Conservation (phyloP, 2,113 vertebrate species). For the Mirounga angustirostris region DNA sequence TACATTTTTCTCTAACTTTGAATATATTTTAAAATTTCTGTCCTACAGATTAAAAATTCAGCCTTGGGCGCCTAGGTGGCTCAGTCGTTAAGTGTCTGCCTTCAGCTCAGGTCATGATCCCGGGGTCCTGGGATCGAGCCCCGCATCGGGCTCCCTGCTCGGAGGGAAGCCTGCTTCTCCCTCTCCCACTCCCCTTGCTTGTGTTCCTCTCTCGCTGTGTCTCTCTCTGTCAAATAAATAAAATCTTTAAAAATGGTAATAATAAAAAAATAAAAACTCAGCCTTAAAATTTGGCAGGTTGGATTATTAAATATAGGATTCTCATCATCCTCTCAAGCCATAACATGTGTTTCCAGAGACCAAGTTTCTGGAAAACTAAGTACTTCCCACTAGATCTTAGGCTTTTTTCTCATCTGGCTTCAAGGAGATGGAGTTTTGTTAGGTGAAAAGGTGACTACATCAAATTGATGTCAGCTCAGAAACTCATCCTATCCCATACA, state of each 20-base stretch:
- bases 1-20: neutral
- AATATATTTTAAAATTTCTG: conserved; percentile 1
- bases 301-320: neutral
- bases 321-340: neutral
- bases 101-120: too few species aligned
- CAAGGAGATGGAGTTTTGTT: conserved; percentile 27
- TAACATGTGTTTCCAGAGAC: neutral
- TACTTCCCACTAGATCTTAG: neutral
- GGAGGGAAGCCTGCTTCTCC: too few species aligned
- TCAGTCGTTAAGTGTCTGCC: too few species aligned
- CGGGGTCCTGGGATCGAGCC: too few species aligned
- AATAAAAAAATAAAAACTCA: neutral
- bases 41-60: neutral
- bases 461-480: neutral
- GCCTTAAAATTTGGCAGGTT: neutral
- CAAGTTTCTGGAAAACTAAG: neutral
- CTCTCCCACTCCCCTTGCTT: too few species aligned
- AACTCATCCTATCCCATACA: neutral
- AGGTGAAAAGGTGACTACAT: neutral
- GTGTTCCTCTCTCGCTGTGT: too few species aligned
- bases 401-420: neutral
- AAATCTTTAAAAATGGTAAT: too few species aligned
- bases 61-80: too few species aligned
- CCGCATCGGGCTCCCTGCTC: too few species aligned
- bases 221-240: too few species aligned